Evolutionary conservation across 1,140 invertebrate species (phyloP), one percentile per base, ranked within the genome.

Genomic region (Hermatobates lingyangjiaoensis): DNA sequence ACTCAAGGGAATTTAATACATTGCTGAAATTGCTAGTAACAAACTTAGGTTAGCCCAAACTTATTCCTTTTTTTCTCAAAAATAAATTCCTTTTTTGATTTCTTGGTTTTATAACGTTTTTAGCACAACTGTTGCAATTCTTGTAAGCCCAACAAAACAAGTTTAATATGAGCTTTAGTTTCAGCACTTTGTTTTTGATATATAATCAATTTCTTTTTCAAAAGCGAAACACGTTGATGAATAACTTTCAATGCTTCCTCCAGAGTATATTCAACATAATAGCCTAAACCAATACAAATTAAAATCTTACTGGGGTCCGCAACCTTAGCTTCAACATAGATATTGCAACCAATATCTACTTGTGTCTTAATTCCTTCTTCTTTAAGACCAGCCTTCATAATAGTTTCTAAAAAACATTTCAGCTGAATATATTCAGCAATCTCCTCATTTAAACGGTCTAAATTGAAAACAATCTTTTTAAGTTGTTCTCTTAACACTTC

Each of bases 91-190:
- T n/a, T n/a, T n/a, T n/a, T n/a, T n/a, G n/a, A n/a, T n/a, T n/a
- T n/a, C n/a, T n/a, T n/a, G n/a, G n/a, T n/a, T n/a, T n/a, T n/a
- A n/a, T n/a, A n/a, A n/a, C n/a, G n/a, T n/a, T n/a, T n/a, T n/a
- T n/a, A n/a, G n/a, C n/a, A n/a, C n/a, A n/a, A n/a, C n/a, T n/a
- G n/a, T 12, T 60, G 59, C 18, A 81, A 61, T 56, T 81, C 74
- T 45, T 67, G 66, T 20, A 85, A 73, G 7, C 72, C 72, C 58
- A 81, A 67, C 14, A 84, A 65, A 53, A 85, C 75, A 54, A 87
- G 63, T 63, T 87, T 87, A 51, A 90, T 88, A 59, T 86, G 75
- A 7, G 83, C 78, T 57, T 84, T 84, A 0, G 79, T 79, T 56
- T 74, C 72, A 1, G 77, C 70, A 52, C 80, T 76, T 57, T 81